Percentiles rank a stretch among this genome's conserved stretches.
Evolutionary conservation across 2,888 invertebrate species (phyloP).

Genomic region (Macrosiphum euphorbiae): DNA sequence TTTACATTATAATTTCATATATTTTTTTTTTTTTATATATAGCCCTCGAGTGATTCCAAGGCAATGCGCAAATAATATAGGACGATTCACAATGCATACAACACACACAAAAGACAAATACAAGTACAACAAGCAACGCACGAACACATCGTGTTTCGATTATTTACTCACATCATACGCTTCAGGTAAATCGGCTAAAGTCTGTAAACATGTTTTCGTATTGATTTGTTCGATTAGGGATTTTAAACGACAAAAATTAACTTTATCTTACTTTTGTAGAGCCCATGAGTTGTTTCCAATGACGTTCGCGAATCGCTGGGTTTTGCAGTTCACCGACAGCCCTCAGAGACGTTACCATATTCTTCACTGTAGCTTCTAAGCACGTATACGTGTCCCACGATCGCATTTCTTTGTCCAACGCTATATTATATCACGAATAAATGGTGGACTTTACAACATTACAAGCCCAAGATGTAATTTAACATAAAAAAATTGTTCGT

Average conservation of each 20-base stretch:
- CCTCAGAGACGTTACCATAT: conserved; percentile 93
- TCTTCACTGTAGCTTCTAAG: conserved; percentile 92
- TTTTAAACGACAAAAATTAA: conserved; percentile 5
- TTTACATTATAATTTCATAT: not conserved
- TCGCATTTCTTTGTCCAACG: conserved; percentile 96
- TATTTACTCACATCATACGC: conserved; percentile 83
- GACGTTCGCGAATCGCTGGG: conserved; percentile 93
- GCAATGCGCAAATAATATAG: conserved; percentile 30
- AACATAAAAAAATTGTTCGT: not conserved
- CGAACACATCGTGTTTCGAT: conserved; percentile 16
- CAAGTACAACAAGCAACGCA: conserved; percentile 31
- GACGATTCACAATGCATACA: conserved; percentile 46
- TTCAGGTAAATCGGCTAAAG: conserved; percentile 84
- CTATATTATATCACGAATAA: conserved; percentile 68
- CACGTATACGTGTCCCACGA: conserved; percentile 92
- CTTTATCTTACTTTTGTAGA: conserved; percentile 85
- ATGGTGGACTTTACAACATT: not conserved
- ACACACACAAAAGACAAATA: conserved; percentile 51
- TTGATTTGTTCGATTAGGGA: conserved; percentile 68
- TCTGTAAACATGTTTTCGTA: conserved; percentile 77
- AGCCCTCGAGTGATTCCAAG: not conserved
- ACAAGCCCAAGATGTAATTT: not conserved
- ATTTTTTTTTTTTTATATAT: not conserved
- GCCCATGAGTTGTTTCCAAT: conserved; percentile 97
- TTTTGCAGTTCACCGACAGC: conserved; percentile 97